These are phyloP conservation scores for Mobula birostris DNA, from an alignment of 2,113 vertebrate genomes.

Conservation along the genomic window DNA sequence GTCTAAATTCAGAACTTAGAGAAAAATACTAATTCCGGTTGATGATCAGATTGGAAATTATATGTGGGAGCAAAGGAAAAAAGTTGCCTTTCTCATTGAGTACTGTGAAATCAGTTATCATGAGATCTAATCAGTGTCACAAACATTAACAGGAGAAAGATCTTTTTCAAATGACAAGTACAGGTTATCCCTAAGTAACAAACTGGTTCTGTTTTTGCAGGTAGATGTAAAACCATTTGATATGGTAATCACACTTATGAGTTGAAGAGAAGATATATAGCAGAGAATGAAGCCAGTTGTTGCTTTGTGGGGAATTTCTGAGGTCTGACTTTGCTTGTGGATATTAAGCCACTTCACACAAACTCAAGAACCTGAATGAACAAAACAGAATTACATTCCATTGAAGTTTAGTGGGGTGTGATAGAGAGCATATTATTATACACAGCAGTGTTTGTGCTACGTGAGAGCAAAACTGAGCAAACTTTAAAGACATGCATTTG, in stretches of 20 bases:
- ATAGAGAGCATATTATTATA: not conserved
- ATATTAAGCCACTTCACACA: not conserved
- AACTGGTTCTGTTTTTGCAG: no score
- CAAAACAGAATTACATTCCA: not conserved
- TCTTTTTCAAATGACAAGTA: no score
- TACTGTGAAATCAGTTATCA: no score
- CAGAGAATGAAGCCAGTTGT: not conserved
- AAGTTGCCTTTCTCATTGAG: no score
- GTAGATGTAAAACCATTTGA: no score
- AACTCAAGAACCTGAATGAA: not conserved
- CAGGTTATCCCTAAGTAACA: no score
- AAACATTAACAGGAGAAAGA: no score
- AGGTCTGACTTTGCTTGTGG: not conserved
- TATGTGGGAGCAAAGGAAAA: no score
- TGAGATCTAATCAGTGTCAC: no score
- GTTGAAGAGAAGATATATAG: not conserved
- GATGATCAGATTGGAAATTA: not conserved
- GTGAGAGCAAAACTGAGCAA: not conserved
- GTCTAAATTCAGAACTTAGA: not conserved
- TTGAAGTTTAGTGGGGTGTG: not conserved
- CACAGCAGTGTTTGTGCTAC: not conserved
- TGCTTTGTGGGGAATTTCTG: not conserved
- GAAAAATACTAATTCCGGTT: not conserved
- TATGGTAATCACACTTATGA: not conserved
- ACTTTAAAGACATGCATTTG: not conserved